Percentiles rank a stretch among this genome's conserved stretches.
These are phyloP conservation scores for Lathronympha strigana DNA, from an alignment of 2,888 invertebrate genomes.

Conservation along the genomic window DNA sequence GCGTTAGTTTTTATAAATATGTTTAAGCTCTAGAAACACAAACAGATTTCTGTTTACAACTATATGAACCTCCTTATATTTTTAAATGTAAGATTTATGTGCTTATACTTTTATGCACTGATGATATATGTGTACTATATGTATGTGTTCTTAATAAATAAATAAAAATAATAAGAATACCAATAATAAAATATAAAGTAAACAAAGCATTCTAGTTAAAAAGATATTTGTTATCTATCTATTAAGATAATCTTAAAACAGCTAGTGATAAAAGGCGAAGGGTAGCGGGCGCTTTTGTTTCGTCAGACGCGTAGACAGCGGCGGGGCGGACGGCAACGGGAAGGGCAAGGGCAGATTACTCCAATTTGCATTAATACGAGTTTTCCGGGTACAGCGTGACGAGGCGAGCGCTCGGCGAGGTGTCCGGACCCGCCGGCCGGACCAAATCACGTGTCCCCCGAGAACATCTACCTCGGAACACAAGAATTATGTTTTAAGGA, in stretches of 20 bases:
- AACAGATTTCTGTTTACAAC: no score
- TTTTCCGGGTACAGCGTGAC: slow-evolving; percentile 61
- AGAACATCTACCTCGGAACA: slow-evolving; percentile 67
- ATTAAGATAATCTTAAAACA: slow-evolving; percentile 37
- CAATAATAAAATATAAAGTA: neutral
- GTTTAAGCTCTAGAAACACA: no score
- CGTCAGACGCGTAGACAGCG: slow-evolving; percentile 21
- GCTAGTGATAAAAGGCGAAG: slow-evolving; percentile 38
- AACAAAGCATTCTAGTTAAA: slow-evolving; percentile 12
- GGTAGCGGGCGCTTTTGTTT: slow-evolving; percentile 47
- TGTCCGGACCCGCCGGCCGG: slow-evolving; percentile 45
- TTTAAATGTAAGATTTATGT: no score
- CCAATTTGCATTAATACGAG: slow-evolving; percentile 73
- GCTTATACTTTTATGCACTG: no score
- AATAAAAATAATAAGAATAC: neutral
- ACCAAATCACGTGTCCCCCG: slow-evolving; percentile 71
- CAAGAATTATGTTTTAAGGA: slow-evolving; percentile 77
- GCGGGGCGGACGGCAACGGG: slow-evolving; percentile 53
- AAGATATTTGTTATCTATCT: slow-evolving; percentile 17
- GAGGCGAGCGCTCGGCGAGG: slow-evolving; percentile 46
- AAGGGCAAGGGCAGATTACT: slow-evolving; percentile 63
- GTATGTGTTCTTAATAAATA: neutral
- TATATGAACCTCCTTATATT: no score
- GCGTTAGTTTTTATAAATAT: slow-evolving; percentile 3
- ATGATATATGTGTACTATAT: no score